These are phyloP conservation scores for Falco punctatus DNA, from an alignment of 2,113 vertebrate species.

Conservation along the genomic window DNA sequence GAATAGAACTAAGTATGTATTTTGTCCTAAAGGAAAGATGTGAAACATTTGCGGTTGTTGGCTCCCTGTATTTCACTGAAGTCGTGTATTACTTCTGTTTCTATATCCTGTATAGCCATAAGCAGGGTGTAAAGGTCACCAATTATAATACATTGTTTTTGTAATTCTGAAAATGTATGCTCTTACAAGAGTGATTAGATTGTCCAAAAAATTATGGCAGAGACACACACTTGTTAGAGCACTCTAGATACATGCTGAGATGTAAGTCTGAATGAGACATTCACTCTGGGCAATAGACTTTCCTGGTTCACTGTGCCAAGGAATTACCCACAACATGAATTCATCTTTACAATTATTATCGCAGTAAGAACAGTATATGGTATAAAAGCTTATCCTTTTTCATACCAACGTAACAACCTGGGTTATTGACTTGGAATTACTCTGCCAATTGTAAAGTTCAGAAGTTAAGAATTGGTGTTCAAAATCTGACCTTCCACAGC, in stretches of 20 bases:
- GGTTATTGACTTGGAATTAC: not conserved
- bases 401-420: not conserved
- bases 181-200: not conserved
- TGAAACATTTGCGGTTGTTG: not conserved
- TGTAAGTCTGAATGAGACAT: not conserved
- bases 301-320: not conserved
- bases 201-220: not conserved
- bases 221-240: not conserved
- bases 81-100: not conserved
- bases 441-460: not conserved
- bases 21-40: not conserved
- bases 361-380: not conserved
- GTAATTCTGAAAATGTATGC: not conserved
- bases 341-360: not conserved
- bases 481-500: not conserved
- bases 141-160: not conserved
- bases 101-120: not conserved
- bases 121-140: not conserved
- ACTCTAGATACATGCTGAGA: too few species aligned
- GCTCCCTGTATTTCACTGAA: not conserved
- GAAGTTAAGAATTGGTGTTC: not conserved
- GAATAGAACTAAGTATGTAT: not conserved
- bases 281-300: not conserved
- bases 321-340: not conserved
- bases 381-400: not conserved